These are phyloP conservation scores for Macrostomum cliftonense DNA, from an alignment of 2,888 invertebrate species.

Conservation along the genomic window DNA sequence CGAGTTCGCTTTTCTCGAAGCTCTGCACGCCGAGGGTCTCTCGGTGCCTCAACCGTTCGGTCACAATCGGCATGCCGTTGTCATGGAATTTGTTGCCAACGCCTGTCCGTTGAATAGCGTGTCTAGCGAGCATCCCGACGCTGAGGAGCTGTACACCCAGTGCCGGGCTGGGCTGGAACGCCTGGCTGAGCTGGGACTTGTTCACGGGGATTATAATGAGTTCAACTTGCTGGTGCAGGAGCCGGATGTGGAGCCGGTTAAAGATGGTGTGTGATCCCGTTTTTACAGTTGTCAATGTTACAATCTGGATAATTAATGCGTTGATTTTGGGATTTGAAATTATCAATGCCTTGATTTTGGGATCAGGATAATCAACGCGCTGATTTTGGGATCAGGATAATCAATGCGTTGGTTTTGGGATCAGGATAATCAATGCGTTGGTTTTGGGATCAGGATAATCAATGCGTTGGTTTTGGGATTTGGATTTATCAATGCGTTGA, in stretches of 20 bases:
- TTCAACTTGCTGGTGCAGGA: conserved; percentile 76
- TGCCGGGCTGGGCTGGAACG: conserved; percentile 76
- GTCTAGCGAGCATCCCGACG: conserved; percentile 44
- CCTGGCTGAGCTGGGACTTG: conserved; percentile 79
- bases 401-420: no score
- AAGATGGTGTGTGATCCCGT: no score
- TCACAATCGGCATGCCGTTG: conserved; percentile 74
- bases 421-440: no score
- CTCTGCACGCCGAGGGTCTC: conserved; percentile 66
- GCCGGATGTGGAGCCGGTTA: conserved; percentile 39
- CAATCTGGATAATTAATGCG: no score
- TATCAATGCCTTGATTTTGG: no score
- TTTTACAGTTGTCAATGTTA: no score
- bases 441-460: no score
- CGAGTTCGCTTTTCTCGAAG: conserved; percentile 92
- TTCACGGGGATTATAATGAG: conserved; percentile 97
- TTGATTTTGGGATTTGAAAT: no score
- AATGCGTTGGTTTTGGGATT: no score
- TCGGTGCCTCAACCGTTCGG: conserved; percentile 86
- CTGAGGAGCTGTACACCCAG: conserved; percentile 65
- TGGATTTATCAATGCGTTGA: no score
- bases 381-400: no score
- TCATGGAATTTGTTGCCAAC: conserved; percentile 53
- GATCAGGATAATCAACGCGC: no score
- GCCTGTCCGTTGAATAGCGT: conserved; percentile 13